These are phyloP conservation scores for Parotocinclus haroldoi DNA, from an alignment of 2,797 vertebrate species.

Conservation along the genomic window DNA sequence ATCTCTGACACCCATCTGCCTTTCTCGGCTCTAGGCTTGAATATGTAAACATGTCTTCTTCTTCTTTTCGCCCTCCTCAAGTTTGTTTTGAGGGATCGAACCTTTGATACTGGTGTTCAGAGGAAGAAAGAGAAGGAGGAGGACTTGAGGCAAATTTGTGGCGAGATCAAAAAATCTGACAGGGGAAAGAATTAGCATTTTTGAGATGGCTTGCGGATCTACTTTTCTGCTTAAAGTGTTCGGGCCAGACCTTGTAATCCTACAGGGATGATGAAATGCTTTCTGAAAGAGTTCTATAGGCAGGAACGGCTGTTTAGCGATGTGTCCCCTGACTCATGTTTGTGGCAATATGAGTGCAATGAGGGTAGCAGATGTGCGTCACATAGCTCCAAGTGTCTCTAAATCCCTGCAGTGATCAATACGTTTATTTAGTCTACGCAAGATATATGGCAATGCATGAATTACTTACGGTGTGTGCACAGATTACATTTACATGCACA, in stretches of 20 bases:
- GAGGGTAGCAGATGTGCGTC: too few species aligned
- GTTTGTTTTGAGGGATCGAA: slow-evolving; percentile 67
- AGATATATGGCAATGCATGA: too few species aligned
- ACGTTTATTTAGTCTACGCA: too few species aligned
- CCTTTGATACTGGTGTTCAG: slow-evolving; percentile 62
- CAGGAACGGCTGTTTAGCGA: slow-evolving; percentile 43
- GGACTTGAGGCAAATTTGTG: slow-evolving; percentile 49
- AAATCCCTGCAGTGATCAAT: too few species aligned
- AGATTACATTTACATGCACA: too few species aligned
- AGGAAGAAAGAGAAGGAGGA: slow-evolving; percentile 59
- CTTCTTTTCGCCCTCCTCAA: slow-evolving; percentile 65
- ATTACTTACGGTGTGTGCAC: too few species aligned
- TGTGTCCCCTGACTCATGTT: slow-evolving; percentile 1
- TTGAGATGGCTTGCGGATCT: slow-evolving; percentile 22
- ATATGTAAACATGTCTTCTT: slow-evolving; percentile 65
- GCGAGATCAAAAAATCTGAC: slow-evolving; percentile 76
- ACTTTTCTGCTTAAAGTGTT: slow-evolving; percentile 64
- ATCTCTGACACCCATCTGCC: slow-evolving; percentile 82
- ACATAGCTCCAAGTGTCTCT: too few species aligned
- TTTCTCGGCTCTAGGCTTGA: slow-evolving; percentile 74
- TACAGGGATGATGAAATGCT: slow-evolving; percentile 62
- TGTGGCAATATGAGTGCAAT: slow-evolving; percentile 1
- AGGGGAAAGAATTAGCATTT: slow-evolving; percentile 72
- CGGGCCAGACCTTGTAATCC: slow-evolving; percentile 60
- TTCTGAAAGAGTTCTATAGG: slow-evolving; percentile 61